Base-by-base conservation (phyloP, 2,797 vertebrate genomes). In the Acanthopagrus latus region DNA sequence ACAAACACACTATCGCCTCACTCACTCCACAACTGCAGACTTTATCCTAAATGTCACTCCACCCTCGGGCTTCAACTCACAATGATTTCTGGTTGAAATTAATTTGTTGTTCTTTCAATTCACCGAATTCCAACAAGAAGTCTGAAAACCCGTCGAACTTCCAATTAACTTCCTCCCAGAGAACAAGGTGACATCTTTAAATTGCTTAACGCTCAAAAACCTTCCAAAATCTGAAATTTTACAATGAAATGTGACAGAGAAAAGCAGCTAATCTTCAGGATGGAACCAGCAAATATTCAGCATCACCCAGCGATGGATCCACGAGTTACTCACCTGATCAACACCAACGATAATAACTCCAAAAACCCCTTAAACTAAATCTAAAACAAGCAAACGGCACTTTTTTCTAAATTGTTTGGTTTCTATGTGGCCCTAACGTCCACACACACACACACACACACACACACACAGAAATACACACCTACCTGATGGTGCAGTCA, bases 401-500 rank as follows among this genome's bases (percentile, higher is more conserved):
- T 46, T 5, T 47, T 46, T 52, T 0, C 0, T 14, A 29, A 41
- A 58, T 23, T 5, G 46, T 3, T 44, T 38, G 46, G 29, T 57
- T 4, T 38, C 20, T 17, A 1, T 46, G 8, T 60, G 56, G 25
- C 23, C 56, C 47, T 51, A 0, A 27, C 65, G 7, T 2, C 29
- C 29, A 33, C 29, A 21, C 46, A 59, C 13, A 7, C 47, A 68
- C 11, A 43, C 58, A 43, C 11, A 60, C 29, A 77, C 23, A 46
- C 27, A 33, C 56, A 57, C 63, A 74, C 50, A 64, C 55, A 83
- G 14, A 81, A 55, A 74, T 71, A 88, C 60, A 76, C 69, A 82
- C 81, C 73, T 87, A 90, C 88, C 87, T 91, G 90, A 85, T 81
- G 84, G 43, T 78, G 88, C 88, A 82, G 81, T 90, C 85, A 85